Conservation (phyloP, 2,113 vertebrate genomes). For the Megaceryle maxima region DNA sequence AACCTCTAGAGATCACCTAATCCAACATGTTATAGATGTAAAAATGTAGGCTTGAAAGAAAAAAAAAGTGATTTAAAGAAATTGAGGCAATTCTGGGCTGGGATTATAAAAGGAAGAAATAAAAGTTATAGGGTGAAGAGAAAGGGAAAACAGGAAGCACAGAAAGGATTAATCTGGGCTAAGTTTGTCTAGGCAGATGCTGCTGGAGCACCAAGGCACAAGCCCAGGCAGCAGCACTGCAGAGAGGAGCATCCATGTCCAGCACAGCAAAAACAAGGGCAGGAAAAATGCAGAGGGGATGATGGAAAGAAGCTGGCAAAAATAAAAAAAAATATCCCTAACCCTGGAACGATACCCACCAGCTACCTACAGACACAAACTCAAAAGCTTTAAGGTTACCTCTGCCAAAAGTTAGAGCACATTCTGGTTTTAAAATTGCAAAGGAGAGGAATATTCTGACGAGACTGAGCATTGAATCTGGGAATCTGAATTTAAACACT, state of each 20-base stretch:
- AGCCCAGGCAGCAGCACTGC: not conserved
- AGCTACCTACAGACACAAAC: not conserved
- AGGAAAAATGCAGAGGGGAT: not conserved
- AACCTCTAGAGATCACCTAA: too few species aligned
- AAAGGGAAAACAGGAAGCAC: not conserved
- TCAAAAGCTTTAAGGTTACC: not conserved
- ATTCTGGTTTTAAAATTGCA: not conserved
- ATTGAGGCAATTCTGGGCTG: not conserved
- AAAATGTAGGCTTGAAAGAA: not conserved
- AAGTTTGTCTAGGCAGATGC: not conserved
- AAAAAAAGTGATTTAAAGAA: not conserved
- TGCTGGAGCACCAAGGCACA: not conserved
- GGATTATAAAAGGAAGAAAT: not conserved
- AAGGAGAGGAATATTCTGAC: not conserved
- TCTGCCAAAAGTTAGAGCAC: not conserved
- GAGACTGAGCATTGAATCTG: not conserved
- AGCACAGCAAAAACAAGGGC: not conserved
- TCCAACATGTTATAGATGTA: not conserved
- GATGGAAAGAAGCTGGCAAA: not conserved
- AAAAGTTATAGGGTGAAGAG: not conserved
- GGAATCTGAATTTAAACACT: not conserved
- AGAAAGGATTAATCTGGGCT: not conserved
- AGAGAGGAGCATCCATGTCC: not conserved
- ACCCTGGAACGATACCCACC: not conserved
- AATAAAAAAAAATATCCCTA: not conserved